Conservation (phyloP, 2,888 invertebrate genomes). For the Sphecodes monilicornis region DNA sequence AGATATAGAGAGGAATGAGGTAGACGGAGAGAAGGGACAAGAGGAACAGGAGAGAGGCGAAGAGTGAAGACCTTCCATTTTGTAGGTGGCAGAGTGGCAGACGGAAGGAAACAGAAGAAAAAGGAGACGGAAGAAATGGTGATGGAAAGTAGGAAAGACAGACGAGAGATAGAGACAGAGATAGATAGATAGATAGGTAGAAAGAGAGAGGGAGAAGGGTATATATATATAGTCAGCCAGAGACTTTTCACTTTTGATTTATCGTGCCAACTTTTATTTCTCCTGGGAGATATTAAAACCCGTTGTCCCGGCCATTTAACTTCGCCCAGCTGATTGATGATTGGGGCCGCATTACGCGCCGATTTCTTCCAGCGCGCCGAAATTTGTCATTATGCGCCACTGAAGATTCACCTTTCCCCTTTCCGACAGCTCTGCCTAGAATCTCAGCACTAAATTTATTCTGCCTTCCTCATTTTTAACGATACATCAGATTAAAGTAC, state of each 20-base stretch:
- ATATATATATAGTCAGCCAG: slow-evolving; percentile 74
- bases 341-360: slow-evolving; percentile 73
- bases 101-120: slow-evolving; percentile 67
- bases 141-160: slow-evolving; percentile 57
- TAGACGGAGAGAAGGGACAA: slow-evolving; percentile 42
- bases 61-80: slow-evolving; percentile 72
- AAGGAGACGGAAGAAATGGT: slow-evolving; percentile 49
- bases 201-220: neutral
- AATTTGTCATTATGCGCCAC: slow-evolving; percentile 60
- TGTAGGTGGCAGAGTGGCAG: slow-evolving; percentile 77
- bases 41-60: slow-evolving; percentile 36
- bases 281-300: slow-evolving; percentile 83
- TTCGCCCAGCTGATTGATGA: slow-evolving; percentile 82
- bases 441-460: neutral
- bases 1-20: slow-evolving; percentile 56
- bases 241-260: slow-evolving; percentile 84
- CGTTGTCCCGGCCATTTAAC: slow-evolving; percentile 84
- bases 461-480: neutral
- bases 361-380: slow-evolving; percentile 63
- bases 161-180: slow-evolving; percentile 25
- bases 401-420: slow-evolving; percentile 48
- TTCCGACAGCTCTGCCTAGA: neutral
- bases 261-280: slow-evolving; percentile 84
- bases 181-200: neutral
- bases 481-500: neutral